A percentile compares a stretch with the other conserved stretches of the same genome.
These are phyloP conservation scores for Thunnus thynnus DNA, from an alignment of 2,113 vertebrate genomes.

Conservation along the genomic window DNA sequence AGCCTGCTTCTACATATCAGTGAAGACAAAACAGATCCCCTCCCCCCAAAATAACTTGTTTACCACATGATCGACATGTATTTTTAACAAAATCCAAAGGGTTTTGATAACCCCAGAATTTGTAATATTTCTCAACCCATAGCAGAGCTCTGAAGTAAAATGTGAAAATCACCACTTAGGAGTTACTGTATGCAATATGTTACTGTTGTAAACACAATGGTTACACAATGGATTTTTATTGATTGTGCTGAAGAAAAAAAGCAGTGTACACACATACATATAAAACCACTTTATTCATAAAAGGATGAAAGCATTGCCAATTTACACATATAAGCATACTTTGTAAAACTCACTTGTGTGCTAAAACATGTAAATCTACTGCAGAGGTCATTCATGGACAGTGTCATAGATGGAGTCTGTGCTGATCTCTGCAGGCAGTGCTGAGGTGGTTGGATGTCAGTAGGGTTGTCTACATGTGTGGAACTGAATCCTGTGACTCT, in stretches of 20 bases:
- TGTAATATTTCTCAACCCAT: too few relatives aligned
- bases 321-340: slow-evolving; percentile 85
- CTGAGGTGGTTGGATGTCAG: neutral
- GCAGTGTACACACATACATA: slow-evolving; percentile 60
- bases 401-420: too few relatives aligned
- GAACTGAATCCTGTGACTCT: neutral
- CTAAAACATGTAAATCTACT: slow-evolving; percentile 78
- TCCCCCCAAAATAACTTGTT: too few relatives aligned
- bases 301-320: slow-evolving; percentile 87
- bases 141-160: too few relatives aligned
- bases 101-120: too few relatives aligned
- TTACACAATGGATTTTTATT: neutral
- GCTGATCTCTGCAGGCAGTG: slow-evolving; percentile 81
- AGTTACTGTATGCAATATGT: too few relatives aligned
- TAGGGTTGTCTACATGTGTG: neutral
- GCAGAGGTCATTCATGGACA: slow-evolving; percentile 73
- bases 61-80: too few relatives aligned
- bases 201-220: too few relatives aligned
- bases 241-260: neutral
- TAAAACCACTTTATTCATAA: slow-evolving; percentile 91
- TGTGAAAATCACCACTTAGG: too few relatives aligned
- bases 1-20: too few relatives aligned
- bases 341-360: slow-evolving; percentile 70
- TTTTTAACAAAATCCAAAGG: too few relatives aligned
- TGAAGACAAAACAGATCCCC: too few relatives aligned